Evolutionary conservation across 2,797 vertebrate genomes (phyloP).

Genomic region (Acanthis flammea): DNA sequence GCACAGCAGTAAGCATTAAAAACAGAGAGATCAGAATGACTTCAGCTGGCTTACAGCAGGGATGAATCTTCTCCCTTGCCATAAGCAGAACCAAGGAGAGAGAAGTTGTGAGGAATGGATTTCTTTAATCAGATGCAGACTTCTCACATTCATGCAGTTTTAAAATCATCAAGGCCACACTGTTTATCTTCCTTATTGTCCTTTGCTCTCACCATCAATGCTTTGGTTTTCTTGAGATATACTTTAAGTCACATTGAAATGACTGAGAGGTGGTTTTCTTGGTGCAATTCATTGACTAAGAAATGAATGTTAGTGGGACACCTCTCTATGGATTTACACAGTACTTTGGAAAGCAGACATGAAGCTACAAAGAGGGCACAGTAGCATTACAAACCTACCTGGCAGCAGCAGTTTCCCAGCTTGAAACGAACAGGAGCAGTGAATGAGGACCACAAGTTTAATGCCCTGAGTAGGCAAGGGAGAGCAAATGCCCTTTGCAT

Average conservation of each 20-base stretch:
- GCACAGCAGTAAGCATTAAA: constrained; percentile 46
- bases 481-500: neutral
- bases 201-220: neutral
- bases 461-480: neutral
- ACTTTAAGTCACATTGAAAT: neutral
- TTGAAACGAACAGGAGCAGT: neutral
- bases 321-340: neutral
- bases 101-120: neutral
- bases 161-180: neutral
- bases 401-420: neutral
- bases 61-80: neutral
- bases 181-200: neutral
- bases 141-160: neutral
- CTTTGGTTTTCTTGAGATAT: neutral
- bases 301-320: neutral
- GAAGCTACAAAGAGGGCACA: neutral
- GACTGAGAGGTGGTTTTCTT: neutral
- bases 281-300: neutral
- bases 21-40: neutral
- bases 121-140: constrained; percentile 30
- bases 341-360: neutral
- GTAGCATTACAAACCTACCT: neutral
- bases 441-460: neutral
- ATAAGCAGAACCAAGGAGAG: neutral
- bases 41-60: constrained; percentile 31